phyloP scores from a whole-genome alignment of 2,797 vertebrate species.

The Oryzias dopingdopingensis region DNA sequence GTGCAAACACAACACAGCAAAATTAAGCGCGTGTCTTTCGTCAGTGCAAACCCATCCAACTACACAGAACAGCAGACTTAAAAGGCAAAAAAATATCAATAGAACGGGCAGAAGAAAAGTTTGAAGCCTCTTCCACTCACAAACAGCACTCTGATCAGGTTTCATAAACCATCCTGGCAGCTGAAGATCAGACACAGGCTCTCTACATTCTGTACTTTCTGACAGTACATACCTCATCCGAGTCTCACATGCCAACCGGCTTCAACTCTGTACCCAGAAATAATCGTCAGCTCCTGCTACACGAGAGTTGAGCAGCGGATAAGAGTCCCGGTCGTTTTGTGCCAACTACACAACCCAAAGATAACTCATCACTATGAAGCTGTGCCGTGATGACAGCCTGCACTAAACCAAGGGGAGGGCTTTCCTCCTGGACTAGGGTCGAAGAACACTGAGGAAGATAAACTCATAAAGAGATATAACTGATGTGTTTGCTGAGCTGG shows the following conservation, averaged over 20 bases:
- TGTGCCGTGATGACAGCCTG: constrained; percentile 63
- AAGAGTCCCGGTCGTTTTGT: constrained; percentile 22
- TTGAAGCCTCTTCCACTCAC: constrained; percentile 28
- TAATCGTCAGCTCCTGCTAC: constrained; percentile 41
- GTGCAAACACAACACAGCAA: constrained; percentile 4
- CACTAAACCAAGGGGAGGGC: constrained; percentile 52
- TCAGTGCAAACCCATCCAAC: too few species aligned
- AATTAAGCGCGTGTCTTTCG: too few species aligned
- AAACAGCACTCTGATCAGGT: not conserved
- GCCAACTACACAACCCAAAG: constrained; percentile 43
- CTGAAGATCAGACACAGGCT: not conserved
- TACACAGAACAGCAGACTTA: constrained; percentile 12
- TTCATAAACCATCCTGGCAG: not conserved
- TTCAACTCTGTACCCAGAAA: constrained; percentile 54
- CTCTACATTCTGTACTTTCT: constrained; percentile 7
- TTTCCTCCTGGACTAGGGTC: constrained; percentile 18
- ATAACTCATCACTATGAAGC: constrained; percentile 57
- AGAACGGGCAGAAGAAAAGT: constrained; percentile 17
- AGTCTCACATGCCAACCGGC: constrained; percentile 4
- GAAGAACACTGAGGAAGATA: constrained; percentile 49
- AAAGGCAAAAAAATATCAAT: too few species aligned
- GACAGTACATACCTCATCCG: constrained; percentile 12
- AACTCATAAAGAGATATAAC: constrained; percentile 51
- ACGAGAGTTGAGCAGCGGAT: constrained; percentile 13
- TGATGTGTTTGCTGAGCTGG: not conserved